These are phyloP conservation scores for Potamarius usumacintae DNA, from an alignment of 2,113 vertebrate genomes.

Conservation along the genomic window DNA sequence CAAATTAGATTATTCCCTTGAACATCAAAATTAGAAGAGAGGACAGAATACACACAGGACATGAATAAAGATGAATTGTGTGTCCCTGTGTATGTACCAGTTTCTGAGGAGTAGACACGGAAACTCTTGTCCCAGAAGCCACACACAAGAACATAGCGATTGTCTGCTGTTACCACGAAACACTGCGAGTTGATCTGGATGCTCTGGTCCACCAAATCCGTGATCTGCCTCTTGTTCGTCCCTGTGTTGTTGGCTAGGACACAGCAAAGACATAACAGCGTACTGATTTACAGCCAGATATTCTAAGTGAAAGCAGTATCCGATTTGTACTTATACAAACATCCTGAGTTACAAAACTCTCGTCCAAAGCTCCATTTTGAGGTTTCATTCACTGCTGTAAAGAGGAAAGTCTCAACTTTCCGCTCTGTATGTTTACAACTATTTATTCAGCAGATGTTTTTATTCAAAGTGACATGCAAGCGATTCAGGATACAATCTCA, in stretches of 20 bases:
- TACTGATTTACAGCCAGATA: background rate
- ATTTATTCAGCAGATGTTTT: background rate
- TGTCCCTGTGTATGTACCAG: constrained; percentile 74
- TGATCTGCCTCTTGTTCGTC: constrained; percentile 97
- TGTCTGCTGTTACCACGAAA: constrained; percentile 98
- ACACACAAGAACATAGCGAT: constrained; percentile 96
- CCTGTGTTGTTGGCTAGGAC: constrained; percentile 87
- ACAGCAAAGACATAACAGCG: constrained; percentile 14
- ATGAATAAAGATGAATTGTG: background rate
- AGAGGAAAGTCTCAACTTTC: background rate
- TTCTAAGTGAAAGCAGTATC: background rate
- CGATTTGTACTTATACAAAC: background rate
- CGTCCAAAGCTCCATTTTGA: background rate
- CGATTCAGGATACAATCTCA: background rate
- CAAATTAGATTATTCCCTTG: background rate
- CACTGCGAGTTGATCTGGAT: constrained; percentile 97
- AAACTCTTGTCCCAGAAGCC: constrained; percentile 99
- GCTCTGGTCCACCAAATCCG: constrained; percentile 98
- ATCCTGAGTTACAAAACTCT: background rate
- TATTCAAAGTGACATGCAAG: background rate
- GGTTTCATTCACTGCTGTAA: background rate
- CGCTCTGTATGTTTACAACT: background rate
- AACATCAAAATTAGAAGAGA: background rate
- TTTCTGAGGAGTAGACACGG: constrained; percentile 96
- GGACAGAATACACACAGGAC: background rate